These are phyloP conservation scores for Atethmia centrago DNA, from an alignment of 2,888 invertebrate species.

Conservation along the genomic window DNA sequence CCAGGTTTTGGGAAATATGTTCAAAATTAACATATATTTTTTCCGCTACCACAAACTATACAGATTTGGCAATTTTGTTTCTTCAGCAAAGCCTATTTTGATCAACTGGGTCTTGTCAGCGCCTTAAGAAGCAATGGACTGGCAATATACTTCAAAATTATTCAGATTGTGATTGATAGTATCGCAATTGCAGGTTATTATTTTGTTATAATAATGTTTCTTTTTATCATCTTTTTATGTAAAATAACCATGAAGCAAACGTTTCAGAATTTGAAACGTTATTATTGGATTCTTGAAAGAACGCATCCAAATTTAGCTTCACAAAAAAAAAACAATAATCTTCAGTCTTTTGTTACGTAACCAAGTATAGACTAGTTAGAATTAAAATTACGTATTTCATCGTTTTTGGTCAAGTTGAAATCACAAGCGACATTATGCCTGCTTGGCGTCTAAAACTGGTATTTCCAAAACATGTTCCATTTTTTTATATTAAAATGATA, in stretches of 20 bases:
- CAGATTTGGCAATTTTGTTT: too few relatives aligned
- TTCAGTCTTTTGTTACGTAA: background rate
- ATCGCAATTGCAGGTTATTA: background rate
- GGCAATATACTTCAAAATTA: too few relatives aligned
- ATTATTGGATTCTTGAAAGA: background rate
- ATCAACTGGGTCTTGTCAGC: too few relatives aligned
- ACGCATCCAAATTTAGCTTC: background rate
- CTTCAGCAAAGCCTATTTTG: too few relatives aligned
- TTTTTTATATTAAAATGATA: conserved; percentile 35
- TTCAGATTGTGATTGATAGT: too few relatives aligned
- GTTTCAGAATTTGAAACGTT: background rate
- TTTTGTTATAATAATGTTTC: background rate
- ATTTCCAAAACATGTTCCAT: conserved; percentile 68
- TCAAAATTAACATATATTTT: too few relatives aligned
- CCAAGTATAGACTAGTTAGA: background rate
- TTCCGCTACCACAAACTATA: too few relatives aligned
- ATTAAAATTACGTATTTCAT: background rate
- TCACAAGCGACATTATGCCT: background rate
- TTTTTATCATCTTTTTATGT: background rate
- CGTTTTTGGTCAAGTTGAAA: background rate
- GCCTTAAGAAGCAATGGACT: too few relatives aligned
- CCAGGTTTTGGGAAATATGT: too few relatives aligned
- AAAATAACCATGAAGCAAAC: background rate
- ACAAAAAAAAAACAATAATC: background rate
- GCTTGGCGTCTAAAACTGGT: conserved; percentile 64